Conservation (phyloP, 1,140 invertebrate species). For the Himalopsyche phryganea region DNA sequence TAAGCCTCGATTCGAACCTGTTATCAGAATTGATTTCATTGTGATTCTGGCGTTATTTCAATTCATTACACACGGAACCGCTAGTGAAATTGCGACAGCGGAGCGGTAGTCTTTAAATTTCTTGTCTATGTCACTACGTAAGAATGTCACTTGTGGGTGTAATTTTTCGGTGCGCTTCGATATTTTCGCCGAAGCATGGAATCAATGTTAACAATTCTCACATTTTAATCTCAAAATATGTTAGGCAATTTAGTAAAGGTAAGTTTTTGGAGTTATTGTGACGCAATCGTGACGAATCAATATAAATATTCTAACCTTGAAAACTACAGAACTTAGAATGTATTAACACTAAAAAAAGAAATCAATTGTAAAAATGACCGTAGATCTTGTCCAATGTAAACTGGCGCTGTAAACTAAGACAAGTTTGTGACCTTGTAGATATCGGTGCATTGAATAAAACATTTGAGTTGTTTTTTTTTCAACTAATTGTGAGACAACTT, state of each 20-base stretch:
- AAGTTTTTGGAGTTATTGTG: slow-evolving; percentile 10
- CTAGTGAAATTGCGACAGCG: not conserved
- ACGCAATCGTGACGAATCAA: slow-evolving; percentile 15
- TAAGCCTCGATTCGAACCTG: slow-evolving; percentile 83
- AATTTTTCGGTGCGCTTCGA: not conserved
- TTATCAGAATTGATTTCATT: slow-evolving; percentile 80
- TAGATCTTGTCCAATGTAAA: too few relatives aligned
- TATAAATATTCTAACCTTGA: slow-evolving; percentile 23
- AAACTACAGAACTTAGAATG: not conserved
- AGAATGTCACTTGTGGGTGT: slow-evolving; percentile 14
- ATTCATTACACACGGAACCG: too few relatives aligned
- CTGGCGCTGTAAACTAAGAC: too few relatives aligned
- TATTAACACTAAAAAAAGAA: too few relatives aligned
- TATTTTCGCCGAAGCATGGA: not conserved
- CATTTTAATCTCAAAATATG: slow-evolving; percentile 10
- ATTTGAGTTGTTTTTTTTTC: too few relatives aligned
- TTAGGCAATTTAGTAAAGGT: slow-evolving; percentile 11
- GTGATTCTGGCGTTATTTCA: slow-evolving; percentile 1
- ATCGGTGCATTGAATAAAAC: too few relatives aligned
- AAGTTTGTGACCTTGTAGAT: too few relatives aligned
- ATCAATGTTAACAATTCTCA: slow-evolving; percentile 8
- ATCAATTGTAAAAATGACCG: too few relatives aligned
- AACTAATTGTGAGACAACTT: too few relatives aligned
- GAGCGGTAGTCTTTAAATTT: slow-evolving; percentile 3
- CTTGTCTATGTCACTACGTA: slow-evolving; percentile 19